Percentiles rank a stretch among this genome's conserved stretches.
Evolutionary conservation across 2,888 invertebrate species (phyloP).

Genomic region (Helobdella robusta): DNA sequence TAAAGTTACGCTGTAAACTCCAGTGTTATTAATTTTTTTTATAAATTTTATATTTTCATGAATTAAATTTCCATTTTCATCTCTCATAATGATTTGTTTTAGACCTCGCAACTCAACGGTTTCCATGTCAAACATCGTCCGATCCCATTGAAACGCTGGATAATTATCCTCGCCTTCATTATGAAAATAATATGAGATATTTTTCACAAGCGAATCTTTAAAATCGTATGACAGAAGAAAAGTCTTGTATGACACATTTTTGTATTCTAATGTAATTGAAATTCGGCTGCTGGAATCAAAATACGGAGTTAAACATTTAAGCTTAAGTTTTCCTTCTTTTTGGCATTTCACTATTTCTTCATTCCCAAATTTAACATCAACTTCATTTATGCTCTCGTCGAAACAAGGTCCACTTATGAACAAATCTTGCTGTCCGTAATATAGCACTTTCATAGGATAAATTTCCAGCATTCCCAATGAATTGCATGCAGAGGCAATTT

Average conservation of each 20-base stretch:
- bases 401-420: slow-evolving; percentile 24
- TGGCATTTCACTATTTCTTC: background rate
- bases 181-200: background rate
- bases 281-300: slow-evolving; percentile 2
- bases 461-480: slow-evolving; percentile 5
- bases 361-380: slow-evolving; percentile 16
- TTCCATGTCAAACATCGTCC: background rate
- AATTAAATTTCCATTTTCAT: background rate
- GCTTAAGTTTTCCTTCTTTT: background rate
- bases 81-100: background rate
- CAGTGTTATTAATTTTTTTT: no score
- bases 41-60: background rate
- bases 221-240: background rate
- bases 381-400: background rate
- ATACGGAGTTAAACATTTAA: slow-evolving; percentile 19
- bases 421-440: slow-evolving; percentile 17
- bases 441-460: slow-evolving; percentile 19
- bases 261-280: background rate
- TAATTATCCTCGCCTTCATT: background rate
- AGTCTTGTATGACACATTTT: slow-evolving; percentile 3
- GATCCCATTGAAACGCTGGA: background rate
- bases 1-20: background rate
- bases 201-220: background rate
- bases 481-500: slow-evolving; percentile 21
- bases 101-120: background rate